Evolutionary conservation across 2,888 invertebrate species (phyloP), one percentile per base, ranked within the genome.

Genomic region (Alcis repandata): DNA sequence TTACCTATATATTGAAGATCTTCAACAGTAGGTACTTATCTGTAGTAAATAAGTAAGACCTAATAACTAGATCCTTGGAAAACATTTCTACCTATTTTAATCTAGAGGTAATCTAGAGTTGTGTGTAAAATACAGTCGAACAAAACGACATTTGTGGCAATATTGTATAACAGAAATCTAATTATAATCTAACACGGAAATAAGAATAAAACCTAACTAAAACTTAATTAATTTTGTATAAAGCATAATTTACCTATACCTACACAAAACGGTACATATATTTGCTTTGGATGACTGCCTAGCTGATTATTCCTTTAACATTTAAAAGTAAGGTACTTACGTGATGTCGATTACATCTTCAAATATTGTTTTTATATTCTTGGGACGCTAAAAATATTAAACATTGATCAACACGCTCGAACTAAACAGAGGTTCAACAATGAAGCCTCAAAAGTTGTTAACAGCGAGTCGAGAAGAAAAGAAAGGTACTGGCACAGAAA

Each of bases 151-250:
- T 4, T 27, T 27, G 27, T 6, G 27, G 27, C 27, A 27, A 6
- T 27, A 27, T 6, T 4, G 3, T 27, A n/a, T 6, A 27, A 27
- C 27, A 27, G 3, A 22, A n/a, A 22, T 4, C 6, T 45, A 45
- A 22, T 45, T 20, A 45, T 10, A 45, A 45, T 13, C 45, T 20
- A 45, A 45, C 45, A 15, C 13, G 10, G 13, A 45, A 45, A 45
- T 45, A 4, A 45, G 20, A 45, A 8, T 6, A 20, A 20, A 20
- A 45, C 41, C 17, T 13, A 45, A 1, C 11, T 22, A 20, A 1
- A 20, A 8, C 9, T 7, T 2, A 11, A 19, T 20, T 20, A 11
- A 17, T 45, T 41, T 41, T 41, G 17, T 17, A 17, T 1, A 41
- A 41, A 17, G 41, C 17, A 38, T n/a, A 38, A 38, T 41, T 8